Evolutionary conservation across 2,888 invertebrate species (phyloP).

Genomic region (Schizaphis graminum): DNA sequence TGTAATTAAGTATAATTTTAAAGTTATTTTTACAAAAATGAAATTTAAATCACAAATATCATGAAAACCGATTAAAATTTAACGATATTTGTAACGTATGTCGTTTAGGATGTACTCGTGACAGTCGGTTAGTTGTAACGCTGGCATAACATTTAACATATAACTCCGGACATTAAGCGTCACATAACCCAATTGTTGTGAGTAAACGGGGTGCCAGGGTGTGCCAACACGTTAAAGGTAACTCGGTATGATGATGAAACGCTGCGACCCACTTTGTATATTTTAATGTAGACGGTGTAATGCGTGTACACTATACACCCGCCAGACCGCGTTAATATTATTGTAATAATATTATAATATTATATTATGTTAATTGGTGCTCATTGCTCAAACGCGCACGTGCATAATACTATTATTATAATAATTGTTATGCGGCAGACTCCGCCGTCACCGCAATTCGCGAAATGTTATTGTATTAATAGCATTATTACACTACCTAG

Average conservation of each 20-base stretch:
- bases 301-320: not conserved
- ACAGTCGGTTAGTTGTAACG: not conserved
- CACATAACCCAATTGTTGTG: not conserved
- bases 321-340: not conserved
- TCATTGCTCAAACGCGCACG: not conserved
- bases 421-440: not conserved
- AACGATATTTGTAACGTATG: not conserved
- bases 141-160: not conserved
- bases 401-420: not conserved
- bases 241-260: not conserved
- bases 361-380: not conserved
- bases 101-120: not conserved
- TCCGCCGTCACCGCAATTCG: not conserved
- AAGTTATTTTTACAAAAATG: no score
- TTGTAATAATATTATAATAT: not conserved
- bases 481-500: not conserved
- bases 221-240: not conserved
- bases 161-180: not conserved
- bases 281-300: not conserved
- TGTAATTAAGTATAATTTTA: no score
- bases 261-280: not conserved
- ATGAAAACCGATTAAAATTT: not conserved
- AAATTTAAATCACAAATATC: not conserved
- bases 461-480: not conserved
- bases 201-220: not conserved